Base-by-base conservation (phyloP, 1,140 invertebrate genomes). In the Drosophila quadrilineata region DNA sequence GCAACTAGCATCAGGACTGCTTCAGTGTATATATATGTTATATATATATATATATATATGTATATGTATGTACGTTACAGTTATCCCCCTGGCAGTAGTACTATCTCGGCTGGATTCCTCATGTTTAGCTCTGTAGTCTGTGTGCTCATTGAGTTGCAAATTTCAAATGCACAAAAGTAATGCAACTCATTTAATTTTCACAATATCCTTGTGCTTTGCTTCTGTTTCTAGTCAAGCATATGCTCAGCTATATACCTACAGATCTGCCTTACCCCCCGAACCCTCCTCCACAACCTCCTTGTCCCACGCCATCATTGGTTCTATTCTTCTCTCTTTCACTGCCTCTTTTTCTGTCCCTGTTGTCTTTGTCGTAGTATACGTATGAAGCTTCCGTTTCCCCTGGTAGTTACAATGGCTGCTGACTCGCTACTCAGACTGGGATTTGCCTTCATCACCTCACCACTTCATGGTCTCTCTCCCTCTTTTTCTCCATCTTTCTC, bases 131-230 rank as follows among this genome's bases (percentile, higher is more conserved):
- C 16, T 28, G 26, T 19, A 28, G 12, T 45, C 48, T 48, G 29
- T 58, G 69, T 76, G 73, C 76, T 82, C 76, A 80, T 82, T 80
- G 76, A 82, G 76, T 80, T 80, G 76, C 76, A 80, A 80, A 80
- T 80, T 82, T 82, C 71, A 82, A 82, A 80, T 80, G 76, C 76
- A 80, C 76, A 80, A 80, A 80, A 80, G 76, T 75, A 82, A 80
- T 82, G 76, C 76, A 80, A 80, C 76, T 82, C 76, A 80, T 80
- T 80, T 80, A 80, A 80, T 80, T 80, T 80, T 80, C 68, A 80
- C 76, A 80, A 80, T 80, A 80, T 80, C 75, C 75, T 79, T 80
- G 75, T 63, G 75, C 75, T 65, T 74, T 70, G 65, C 52, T 71
- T 43, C 65, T 62, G 65, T 46, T 59, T 31, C 58, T 46, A 45